Percentiles rank a stretch among this genome's conserved stretches.
Conservation (phyloP, 2,797 vertebrate species). For the Natrix natrix region DNA sequence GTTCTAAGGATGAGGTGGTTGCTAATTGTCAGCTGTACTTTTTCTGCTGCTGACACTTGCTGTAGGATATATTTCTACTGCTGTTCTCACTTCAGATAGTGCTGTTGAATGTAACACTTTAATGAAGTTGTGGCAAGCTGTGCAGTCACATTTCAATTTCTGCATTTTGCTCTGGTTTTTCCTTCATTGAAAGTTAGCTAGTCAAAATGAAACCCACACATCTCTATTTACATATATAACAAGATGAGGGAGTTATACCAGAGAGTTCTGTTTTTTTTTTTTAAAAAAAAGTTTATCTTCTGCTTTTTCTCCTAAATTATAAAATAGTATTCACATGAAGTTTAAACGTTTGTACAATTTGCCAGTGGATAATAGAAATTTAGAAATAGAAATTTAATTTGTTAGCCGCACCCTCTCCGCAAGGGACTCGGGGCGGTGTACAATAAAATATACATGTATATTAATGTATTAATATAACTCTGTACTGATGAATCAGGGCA, state of each 20-base stretch:
- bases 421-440: too few species aligned
- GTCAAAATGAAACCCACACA: not conserved
- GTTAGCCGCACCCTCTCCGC: too few species aligned
- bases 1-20: not conserved
- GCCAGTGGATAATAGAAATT: not conserved
- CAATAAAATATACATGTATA: too few species aligned
- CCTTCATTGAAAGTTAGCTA: not conserved
- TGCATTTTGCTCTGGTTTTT: not conserved
- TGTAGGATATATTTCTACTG: conserved; percentile 20
- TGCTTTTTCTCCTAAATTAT: not conserved
- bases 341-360: not conserved
- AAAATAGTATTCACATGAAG: not conserved
- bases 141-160: conserved; percentile 21
- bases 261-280: not conserved
- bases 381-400: too few species aligned
- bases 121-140: not conserved
- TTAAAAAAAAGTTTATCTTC: not conserved
- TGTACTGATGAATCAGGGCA: not conserved
- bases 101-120: not conserved
- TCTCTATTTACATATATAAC: conserved; percentile 1
- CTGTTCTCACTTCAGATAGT: conserved; percentile 6
- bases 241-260: not conserved
- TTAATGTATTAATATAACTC: not conserved
- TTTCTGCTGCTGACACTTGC: not conserved
- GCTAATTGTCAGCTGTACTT: not conserved